Evolutionary conservation across 2,113 vertebrate genomes (phyloP).

Genomic region (Anguilla rostrata): DNA sequence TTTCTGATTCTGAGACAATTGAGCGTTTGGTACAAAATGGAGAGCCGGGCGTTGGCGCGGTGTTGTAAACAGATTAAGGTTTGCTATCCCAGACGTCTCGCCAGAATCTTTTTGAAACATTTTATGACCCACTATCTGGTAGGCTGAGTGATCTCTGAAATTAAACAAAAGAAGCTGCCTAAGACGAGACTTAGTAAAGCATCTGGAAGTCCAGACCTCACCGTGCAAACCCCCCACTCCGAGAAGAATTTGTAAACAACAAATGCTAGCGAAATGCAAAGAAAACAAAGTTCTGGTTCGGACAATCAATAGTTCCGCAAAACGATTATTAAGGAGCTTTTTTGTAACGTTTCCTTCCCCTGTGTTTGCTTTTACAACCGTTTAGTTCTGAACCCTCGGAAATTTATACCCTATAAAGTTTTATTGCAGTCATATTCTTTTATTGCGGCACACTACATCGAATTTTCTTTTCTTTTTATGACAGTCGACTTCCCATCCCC

Average conservation of each 20-base stretch:
- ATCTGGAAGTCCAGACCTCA: conserved; percentile 55
- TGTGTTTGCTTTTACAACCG: conserved; percentile 94
- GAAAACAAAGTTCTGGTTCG: conserved; percentile 16
- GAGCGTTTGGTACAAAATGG: conserved; percentile 58
- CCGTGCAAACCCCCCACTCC: conserved; percentile 36
- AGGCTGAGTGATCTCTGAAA: conserved; percentile 57
- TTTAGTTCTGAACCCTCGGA: conserved; percentile 98
- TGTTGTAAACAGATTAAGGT: conserved; percentile 68
- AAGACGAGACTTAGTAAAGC: conserved; percentile 49
- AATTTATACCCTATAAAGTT: conserved; percentile 99
- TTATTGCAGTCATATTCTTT: conserved; percentile 99
- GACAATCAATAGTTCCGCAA: conserved; percentile 40
- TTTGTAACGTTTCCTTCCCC: conserved; percentile 66
- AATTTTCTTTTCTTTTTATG: conserved; percentile 82
- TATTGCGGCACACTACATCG: conserved; percentile 85
- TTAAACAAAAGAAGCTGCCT: conserved; percentile 73
- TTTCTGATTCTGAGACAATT: conserved; percentile 65
- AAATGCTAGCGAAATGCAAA: conserved; percentile 45
- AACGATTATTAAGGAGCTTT: conserved; percentile 67
- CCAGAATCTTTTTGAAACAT: conserved; percentile 55
- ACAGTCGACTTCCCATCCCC: conserved; percentile 73
- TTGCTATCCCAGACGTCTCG: conserved; percentile 72
- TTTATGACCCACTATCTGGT: conserved; percentile 62
- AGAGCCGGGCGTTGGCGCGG: conserved; percentile 35
- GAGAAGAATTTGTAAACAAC: conserved; percentile 47